Conservation (phyloP, 2,888 invertebrate genomes). For the Proisotoma minuta region DNA sequence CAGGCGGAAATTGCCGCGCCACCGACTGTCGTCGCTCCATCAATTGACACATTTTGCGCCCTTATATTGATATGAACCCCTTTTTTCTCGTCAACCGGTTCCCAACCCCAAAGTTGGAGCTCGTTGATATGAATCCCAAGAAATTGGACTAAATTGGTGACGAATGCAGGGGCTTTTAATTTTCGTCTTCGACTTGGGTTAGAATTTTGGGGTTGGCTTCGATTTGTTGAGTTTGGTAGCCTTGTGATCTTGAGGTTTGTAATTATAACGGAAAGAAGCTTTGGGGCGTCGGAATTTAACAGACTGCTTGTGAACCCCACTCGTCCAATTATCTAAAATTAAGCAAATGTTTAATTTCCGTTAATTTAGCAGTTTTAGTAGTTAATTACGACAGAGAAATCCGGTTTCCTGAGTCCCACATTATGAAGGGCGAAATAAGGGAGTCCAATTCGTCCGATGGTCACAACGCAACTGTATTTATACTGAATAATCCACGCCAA, state of each 20-base stretch:
- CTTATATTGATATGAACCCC: slow-evolving; percentile 42
- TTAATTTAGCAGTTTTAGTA: not conserved
- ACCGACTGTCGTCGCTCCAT: slow-evolving; percentile 46
- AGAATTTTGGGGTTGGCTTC: not conserved
- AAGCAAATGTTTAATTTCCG: slow-evolving; percentile 45
- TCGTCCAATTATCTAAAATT: slow-evolving; percentile 73
- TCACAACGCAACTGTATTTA: slow-evolving; percentile 71
- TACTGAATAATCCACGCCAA: slow-evolving; percentile 75
- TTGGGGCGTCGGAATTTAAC: slow-evolving; percentile 81
- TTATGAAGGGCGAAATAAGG: slow-evolving; percentile 74
- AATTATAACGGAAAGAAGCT: slow-evolving; percentile 74
- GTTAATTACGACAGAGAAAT: slow-evolving; percentile 64
- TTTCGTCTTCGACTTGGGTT: slow-evolving; percentile 26
- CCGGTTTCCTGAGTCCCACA: slow-evolving; percentile 73
- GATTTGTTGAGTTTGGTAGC: slow-evolving; percentile 12
- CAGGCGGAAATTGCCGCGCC: slow-evolving; percentile 45
- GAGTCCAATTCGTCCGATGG: slow-evolving; percentile 75
- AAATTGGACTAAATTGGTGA: slow-evolving; percentile 47
- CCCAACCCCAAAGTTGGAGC: slow-evolving; percentile 44
- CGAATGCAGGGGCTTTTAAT: slow-evolving; percentile 40
- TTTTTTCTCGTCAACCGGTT: slow-evolving; percentile 41
- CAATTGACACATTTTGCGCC: slow-evolving; percentile 40
- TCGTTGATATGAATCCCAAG: slow-evolving; percentile 45
- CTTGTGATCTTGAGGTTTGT: slow-evolving; percentile 69
- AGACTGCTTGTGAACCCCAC: slow-evolving; percentile 80